A percentile compares a stretch with the other conserved stretches of the same genome.
Evolutionary conservation across 2,888 invertebrate genomes (phyloP).

Genomic region (Papilio elwesi): DNA sequence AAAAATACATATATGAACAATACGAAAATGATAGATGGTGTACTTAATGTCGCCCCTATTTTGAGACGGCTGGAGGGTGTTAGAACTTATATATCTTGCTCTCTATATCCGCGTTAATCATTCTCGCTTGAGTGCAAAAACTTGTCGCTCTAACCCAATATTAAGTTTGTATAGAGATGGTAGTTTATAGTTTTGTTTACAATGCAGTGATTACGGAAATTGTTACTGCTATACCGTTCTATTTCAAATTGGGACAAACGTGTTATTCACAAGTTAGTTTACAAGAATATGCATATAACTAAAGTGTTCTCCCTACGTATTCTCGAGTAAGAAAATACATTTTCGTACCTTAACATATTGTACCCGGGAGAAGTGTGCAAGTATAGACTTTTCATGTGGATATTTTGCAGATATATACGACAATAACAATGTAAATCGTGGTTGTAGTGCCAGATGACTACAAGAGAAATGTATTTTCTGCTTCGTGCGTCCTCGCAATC

Average conservation of each 20-base stretch:
- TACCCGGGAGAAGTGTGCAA: too few species aligned
- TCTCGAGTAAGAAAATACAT: background rate
- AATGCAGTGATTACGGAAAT: conserved; percentile 4
- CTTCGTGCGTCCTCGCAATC: too few species aligned
- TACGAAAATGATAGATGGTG: conserved; percentile 35
- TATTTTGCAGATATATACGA: too few species aligned
- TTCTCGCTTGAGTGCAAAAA: conserved; percentile 74
- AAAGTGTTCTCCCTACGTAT: background rate
- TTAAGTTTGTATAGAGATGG: conserved; percentile 37
- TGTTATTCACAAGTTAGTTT: background rate
- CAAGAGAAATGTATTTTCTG: too few species aligned
- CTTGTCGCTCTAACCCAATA: conserved; percentile 56
- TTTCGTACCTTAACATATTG: too few species aligned
- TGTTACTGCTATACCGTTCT: background rate
- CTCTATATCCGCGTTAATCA: conserved; percentile 60
- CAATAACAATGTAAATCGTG: too few species aligned
- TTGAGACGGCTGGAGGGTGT: conserved; percentile 34
- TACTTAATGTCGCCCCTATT: conserved; percentile 37
- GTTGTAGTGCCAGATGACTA: too few species aligned
- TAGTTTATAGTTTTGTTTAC: conserved; percentile 12
- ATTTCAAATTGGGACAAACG: background rate
- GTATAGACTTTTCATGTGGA: too few species aligned
- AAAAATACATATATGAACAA: conserved; percentile 17
- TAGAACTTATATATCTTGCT: conserved; percentile 22
- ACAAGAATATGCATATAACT: background rate